These are phyloP conservation scores for Epinephelus awoara DNA, from an alignment of 2,797 vertebrate species.

Conservation along the genomic window DNA sequence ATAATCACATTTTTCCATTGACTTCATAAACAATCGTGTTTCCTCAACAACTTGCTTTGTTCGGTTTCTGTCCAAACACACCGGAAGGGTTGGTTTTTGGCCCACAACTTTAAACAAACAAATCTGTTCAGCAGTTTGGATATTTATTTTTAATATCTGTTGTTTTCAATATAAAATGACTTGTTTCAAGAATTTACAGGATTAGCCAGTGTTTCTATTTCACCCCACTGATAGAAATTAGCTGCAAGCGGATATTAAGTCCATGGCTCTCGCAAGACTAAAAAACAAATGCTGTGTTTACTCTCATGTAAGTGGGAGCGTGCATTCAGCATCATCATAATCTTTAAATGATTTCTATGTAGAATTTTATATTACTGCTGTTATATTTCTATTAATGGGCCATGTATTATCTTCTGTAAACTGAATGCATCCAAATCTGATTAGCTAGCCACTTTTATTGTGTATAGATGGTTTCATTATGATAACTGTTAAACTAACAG, in stretches of 20 bases:
- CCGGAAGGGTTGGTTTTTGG: neutral
- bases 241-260: neutral
- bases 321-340: neutral
- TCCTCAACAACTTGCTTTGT: neutral
- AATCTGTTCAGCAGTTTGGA: neutral
- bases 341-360: neutral
- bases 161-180: neutral
- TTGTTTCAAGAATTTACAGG: neutral
- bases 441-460: conserved; percentile 1
- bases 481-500: conserved; percentile 11
- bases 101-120: neutral
- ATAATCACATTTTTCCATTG: neutral
- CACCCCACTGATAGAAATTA: too few relatives aligned
- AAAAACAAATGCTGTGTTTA: conserved; percentile 4
- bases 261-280: neutral
- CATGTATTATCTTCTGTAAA: neutral
- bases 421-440: neutral
- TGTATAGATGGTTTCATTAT: conserved; percentile 12
- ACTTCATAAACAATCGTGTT: neutral
- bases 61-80: neutral
- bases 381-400: neutral
- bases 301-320: neutral
- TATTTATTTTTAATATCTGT: too few relatives aligned
- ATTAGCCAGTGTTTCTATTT: neutral
- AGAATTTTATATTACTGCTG: neutral